Evolutionary conservation across 2,888 invertebrate genomes (phyloP), one percentile per base, ranked within the genome.

Genomic region (Megaustenia siamemsis): DNA sequence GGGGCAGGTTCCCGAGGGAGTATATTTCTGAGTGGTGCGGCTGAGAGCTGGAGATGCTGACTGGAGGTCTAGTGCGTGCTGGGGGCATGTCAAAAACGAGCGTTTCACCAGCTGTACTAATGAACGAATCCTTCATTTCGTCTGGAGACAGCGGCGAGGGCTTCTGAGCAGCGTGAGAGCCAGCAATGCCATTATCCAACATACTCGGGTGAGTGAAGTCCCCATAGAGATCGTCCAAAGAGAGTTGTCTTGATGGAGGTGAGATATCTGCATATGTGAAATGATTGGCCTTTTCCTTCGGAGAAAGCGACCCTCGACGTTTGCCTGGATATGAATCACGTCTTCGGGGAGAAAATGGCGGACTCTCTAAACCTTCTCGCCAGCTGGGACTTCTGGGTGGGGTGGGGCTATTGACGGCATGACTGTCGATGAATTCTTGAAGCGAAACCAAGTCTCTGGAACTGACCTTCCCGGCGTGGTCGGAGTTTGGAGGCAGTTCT

Each of bases 371-470:
- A 8, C 92, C 92, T 83, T 92, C 92, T 28, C 92, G 87, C 93
- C 93, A 92, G 79, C 92, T 92, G 3, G 93, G 93, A 86, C 93
- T 93, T n/a, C 92, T 88, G 0, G 93, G 93, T 0, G 92, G 93
- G 12, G 92, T 90, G 1, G 92, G 92, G 86, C 91, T 91, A 77
- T 86, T 88, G n/a, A 89, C 79, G 3, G 84, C 82, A 32, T 88
- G 87, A 35, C 66, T 84, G 69, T 81, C 82, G 18, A 83, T 80
- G 4, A 80, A 40, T 21, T 82, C 82, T 21, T 82, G 82, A 5
- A 73, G n/a, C 1, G 60, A 49, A 0, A 56, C 21, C 8, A 73
- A n/a, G 28, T 78, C 78, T 28, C 63, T 78, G 21, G 43, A 38
- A 38, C 49, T 68, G 1, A 45, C 40, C 24, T 53, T 73, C 1